Evolutionary conservation across 2,113 vertebrate species (phyloP), one percentile per base, ranked within the genome.

Genomic region (Leucosticte australis): DNA sequence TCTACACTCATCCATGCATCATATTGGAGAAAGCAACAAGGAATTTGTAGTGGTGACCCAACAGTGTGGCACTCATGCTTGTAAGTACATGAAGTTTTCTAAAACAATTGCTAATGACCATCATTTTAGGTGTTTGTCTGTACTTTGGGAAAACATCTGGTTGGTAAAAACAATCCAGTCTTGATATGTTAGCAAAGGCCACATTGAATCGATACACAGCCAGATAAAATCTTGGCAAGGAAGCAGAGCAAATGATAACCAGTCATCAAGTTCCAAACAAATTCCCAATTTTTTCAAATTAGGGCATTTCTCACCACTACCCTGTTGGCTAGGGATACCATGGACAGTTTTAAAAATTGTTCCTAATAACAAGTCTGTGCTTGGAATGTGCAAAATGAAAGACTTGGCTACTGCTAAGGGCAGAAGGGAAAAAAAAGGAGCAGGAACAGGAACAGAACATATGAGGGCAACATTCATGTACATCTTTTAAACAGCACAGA

Each of bases 161-260:
- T 53, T 71, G 27, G 28, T 89, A 75, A 64, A 92, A 95, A 33
- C 15, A 64, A 27, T 37, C 33, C 33, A 64, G 35, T 68, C 16
- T n/a, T 67, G 27, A 11, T 79, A n/a, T 19, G 24, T 60, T 71
- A 79, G 30, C 74, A 56, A 68, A 91, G 63, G 41, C 49, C 28
- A 20, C 52, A 68, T 46, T 1, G 10, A 80, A 64, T 59, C 0
- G 0, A 68, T 64, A 52, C 8, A 64, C 12, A 30, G 52, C 27
- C 57, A 53, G 26, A 68, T 31, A 68, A 91, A 71, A 76, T 24
- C 46, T 79, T 85, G 67, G 62, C 65, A 85, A 56, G 62, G 90
- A 90, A 71, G 74, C 70, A 68, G 74, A 79, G 19, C 56, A 62
- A 87, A 55, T 2, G 2, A 52, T 52, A 84, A 68, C 33, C 49